Percentiles rank a stretch among this genome's conserved stretches.
phyloP scores from a whole-genome alignment of 2,113 vertebrate genomes.

The Hydropotes inermis region DNA sequence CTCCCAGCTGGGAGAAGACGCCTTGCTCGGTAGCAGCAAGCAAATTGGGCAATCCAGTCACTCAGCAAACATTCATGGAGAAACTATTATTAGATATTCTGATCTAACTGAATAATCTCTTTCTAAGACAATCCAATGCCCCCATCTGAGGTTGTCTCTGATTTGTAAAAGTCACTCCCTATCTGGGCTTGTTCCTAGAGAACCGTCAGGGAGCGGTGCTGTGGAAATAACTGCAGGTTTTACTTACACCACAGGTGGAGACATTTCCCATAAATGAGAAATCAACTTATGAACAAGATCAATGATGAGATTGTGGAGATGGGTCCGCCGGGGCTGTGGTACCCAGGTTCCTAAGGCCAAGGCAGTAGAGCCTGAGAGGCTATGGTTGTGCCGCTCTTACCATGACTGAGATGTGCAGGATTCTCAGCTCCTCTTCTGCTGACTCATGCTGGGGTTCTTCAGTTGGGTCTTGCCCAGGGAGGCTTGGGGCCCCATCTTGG shows the following conservation, averaged over 20 bases:
- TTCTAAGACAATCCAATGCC: neutral
- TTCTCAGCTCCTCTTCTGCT: conserved; percentile 94
- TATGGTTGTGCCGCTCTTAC: conserved; percentile 75
- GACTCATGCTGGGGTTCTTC: conserved; percentile 91
- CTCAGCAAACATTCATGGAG: neutral
- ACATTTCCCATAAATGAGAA: neutral
- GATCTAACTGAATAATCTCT: neutral
- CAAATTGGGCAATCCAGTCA: neutral
- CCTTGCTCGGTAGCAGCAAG: neutral
- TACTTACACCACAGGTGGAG: neutral
- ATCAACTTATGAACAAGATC: neutral
- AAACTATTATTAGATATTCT: neutral
- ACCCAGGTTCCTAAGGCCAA: neutral
- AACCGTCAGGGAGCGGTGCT: neutral
- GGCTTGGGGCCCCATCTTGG: conserved; percentile 91
- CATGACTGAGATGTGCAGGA: conserved; percentile 99
- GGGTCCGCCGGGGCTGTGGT: neutral
- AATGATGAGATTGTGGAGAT: neutral
- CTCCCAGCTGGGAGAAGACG: neutral
- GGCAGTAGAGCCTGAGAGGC: neutral
- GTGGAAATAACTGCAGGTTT: neutral
- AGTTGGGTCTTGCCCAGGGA: conserved; percentile 89
- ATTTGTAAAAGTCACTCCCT: neutral
- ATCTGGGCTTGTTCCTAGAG: neutral
- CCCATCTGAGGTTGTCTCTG: neutral